Conservation (phyloP, 2,797 vertebrate species). For the Rhincodon typus region DNA sequence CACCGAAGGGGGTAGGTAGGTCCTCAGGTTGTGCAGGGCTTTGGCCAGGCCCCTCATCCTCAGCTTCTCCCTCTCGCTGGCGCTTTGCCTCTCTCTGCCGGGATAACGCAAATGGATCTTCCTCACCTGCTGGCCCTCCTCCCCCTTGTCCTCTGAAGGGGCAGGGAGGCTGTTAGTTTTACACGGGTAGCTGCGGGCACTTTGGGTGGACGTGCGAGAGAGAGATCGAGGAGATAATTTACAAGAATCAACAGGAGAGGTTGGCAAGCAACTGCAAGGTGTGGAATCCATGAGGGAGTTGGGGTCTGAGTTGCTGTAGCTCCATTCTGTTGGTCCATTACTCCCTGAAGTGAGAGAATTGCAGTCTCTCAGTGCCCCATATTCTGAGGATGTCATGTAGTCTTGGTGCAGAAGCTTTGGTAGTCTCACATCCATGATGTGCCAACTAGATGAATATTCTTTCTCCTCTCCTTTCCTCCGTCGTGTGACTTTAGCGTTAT, state of each 20-base stretch:
- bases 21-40: conserved; percentile 60
- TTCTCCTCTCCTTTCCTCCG: background rate
- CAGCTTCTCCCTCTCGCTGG: conserved; percentile 67
- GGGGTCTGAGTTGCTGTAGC: conserved; percentile 49
- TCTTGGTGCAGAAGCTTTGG: background rate
- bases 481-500: background rate
- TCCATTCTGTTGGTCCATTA: conserved; percentile 52
- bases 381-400: background rate
- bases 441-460: background rate
- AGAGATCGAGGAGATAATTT: conserved; percentile 49
- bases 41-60: conserved; percentile 70
- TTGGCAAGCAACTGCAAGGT: conserved; percentile 59
- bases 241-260: conserved; percentile 58
- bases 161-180: background rate
- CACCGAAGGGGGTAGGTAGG: conserved; percentile 65
- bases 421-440: background rate
- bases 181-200: background rate
- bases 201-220: conserved; percentile 42
- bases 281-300: conserved; percentile 57
- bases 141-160: conserved; percentile 39
- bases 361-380: background rate
- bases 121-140: conserved; percentile 21
- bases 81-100: conserved; percentile 57
- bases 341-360: conserved; percentile 38
- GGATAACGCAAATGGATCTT: conserved; percentile 53